Base-by-base conservation (phyloP, 2,113 vertebrate genomes). In the Crotalus tigris region DNA sequence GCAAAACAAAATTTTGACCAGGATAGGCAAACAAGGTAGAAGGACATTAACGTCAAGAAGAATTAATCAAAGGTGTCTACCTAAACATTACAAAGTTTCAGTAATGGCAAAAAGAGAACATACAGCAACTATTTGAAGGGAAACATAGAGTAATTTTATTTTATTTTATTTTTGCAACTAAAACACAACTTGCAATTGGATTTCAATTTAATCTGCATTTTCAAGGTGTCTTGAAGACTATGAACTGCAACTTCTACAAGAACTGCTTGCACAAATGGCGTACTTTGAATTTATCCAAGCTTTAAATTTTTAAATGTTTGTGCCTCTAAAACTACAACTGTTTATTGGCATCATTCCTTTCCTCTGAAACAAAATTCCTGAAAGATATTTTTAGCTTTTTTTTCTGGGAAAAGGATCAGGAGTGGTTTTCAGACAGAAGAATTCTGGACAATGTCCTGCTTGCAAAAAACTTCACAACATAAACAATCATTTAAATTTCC, bases 231-330 rank as follows among this genome's bases (percentile, higher is more conserved):
- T 69, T 57, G 21, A 61, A 87, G 46, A 89, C 54, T 26, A 44
- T 39, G 19, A 87, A n/a, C n/a, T n/a, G n/a, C n/a, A n/a, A n/a
- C n/a, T n/a, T n/a, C n/a, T n/a, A 23, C 12, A 24, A 61, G 4
- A 59, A 85, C 0, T 4, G 0, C 2, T 5, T 5, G 1, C 5
- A 51, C 33, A 12, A 9, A n/a, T 58, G 75, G 2, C 61, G 29
- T 54, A 39, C 7, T 89, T 89, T 24, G n/a, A 87, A 61, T 23
- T 12, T 59, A 57, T 24, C 21, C 81, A 26, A 4, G 29, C 1
- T 90, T 94, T 64, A 17, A 10, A 2, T 17, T n/a, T 5, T 29
- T 55, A 69, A 2, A 69, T 69, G 64, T 13, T 59, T 55, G 44
- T 58, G 44, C 54, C 90, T 24, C 53, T 69, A 53, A 59, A 59